Conservation (phyloP, 1,140 invertebrate genomes). For the Drosophila orena region DNA sequence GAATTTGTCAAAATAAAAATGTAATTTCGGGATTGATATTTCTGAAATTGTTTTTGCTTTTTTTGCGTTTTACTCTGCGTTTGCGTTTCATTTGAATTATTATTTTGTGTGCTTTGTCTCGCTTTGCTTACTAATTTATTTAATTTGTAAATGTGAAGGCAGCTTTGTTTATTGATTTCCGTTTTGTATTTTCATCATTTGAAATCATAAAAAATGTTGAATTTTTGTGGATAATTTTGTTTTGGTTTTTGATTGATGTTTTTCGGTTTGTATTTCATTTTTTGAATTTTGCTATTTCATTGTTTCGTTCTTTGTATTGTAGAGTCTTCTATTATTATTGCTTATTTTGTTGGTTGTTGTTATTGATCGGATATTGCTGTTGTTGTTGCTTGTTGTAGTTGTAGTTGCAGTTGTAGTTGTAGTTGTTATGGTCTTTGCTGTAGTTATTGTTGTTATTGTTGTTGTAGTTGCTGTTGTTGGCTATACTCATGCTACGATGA, state of each 20-base stretch:
- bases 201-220: constrained; percentile 48
- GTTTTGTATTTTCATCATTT: constrained; percentile 72
- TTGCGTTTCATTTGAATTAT: constrained; percentile 60
- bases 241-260: constrained; percentile 19
- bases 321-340: constrained; percentile 62
- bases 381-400: constrained; percentile 49
- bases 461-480: constrained; percentile 60
- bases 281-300: constrained; percentile 73
- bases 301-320: constrained; percentile 48
- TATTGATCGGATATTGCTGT: constrained; percentile 78
- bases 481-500: constrained; percentile 39
- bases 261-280: constrained; percentile 17
- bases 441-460: constrained; percentile 14
- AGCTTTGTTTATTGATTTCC: constrained; percentile 85
- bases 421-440: constrained; percentile 56
- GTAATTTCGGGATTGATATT: constrained; percentile 26
- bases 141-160: constrained; percentile 85
- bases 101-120: constrained; percentile 80
- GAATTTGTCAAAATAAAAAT: constrained; percentile 8
- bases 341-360: constrained; percentile 62
- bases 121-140: constrained; percentile 80
- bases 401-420: constrained; percentile 47
- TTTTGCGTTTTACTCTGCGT: constrained; percentile 48
- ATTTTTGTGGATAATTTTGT: constrained; percentile 43
- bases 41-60: constrained; percentile 4